Evolutionary conservation across 2,797 vertebrate species (phyloP), one percentile per base, ranked within the genome.

Genomic region (Rhinoraja longicauda): DNA sequence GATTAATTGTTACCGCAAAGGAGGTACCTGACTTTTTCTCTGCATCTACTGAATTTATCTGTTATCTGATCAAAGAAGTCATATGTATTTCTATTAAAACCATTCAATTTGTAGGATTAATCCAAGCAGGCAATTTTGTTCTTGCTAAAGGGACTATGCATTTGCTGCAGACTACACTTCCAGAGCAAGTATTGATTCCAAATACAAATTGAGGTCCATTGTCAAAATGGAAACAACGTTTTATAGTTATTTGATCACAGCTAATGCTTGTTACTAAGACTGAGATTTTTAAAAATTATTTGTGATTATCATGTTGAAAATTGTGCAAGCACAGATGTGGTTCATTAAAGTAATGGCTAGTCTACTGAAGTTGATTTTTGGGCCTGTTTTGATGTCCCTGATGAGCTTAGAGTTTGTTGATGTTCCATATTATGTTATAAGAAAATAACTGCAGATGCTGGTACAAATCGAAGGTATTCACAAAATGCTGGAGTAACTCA

Each of bases 181-280:
- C 59, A 88, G 84, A 59, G 17, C 62, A 88, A 67, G 17, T 88
- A 88, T 36, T 88, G 84, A 88, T 88, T 88, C 36, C 84, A 88
- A 88, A 21, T 88, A 88, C 7, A 62, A 67, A 21, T 39, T 36
- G 62, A 88, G n/a, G 7, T 36, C n/a, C n/a, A 88, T 88, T 88
- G 84, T 88, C 62, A 88, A 88, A 88, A 67, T 67, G 59, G 84
- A 39, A 88, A 88, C 67, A 88, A 8, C 36, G n/a, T 88, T 88
- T 36, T 88, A 32, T 62, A 10, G 62, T 88, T 64, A 88, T 88
- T 36, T 88, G 84, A 88, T 32, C n/a, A 67, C 84, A 67, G 15
- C 6, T 88, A 88, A 88, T 36, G 19, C n/a, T 67, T 88, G n/a
- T 32, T 67, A 88, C 84, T 88, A n/a, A 88, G 59, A 64, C 29